Evolutionary conservation across 2,888 invertebrate genomes (phyloP).

Genomic region (Pristionchus arcanus): DNA sequence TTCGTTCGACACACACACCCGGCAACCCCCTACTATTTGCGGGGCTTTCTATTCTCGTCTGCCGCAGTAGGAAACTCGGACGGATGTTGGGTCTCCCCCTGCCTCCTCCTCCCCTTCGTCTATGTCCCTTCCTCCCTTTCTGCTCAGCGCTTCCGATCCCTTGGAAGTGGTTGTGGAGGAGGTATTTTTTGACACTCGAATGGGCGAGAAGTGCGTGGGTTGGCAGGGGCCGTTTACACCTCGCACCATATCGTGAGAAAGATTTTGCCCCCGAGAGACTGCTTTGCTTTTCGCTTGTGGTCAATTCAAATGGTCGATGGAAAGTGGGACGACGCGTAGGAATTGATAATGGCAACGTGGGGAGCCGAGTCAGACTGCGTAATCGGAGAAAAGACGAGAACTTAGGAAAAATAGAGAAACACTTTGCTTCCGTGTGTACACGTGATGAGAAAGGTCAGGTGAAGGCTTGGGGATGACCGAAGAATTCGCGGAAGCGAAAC

Average conservation of each 20-base stretch:
- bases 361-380: conserved; percentile 33
- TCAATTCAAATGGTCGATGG: neutral
- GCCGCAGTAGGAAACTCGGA: neutral
- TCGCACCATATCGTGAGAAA: neutral
- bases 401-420: neutral
- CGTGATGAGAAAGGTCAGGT: neutral
- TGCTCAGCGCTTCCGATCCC: neutral
- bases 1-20: neutral
- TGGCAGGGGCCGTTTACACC: neutral
- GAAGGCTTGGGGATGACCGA: neutral
- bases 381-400: neutral
- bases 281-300: conserved; percentile 12
- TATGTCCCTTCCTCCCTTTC: neutral
- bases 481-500: neutral
- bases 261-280: neutral
- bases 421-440: neutral
- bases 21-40: neutral
- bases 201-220: neutral
- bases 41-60: neutral
- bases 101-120: neutral
- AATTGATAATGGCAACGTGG: conserved; percentile 36
- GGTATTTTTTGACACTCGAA: conserved; percentile 15
- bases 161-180: neutral
- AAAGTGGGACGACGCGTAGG: neutral
- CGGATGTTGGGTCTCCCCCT: conserved; percentile 13